These are phyloP conservation scores for Plecotus auritus DNA, from an alignment of 2,113 vertebrate species.

Conservation along the genomic window DNA sequence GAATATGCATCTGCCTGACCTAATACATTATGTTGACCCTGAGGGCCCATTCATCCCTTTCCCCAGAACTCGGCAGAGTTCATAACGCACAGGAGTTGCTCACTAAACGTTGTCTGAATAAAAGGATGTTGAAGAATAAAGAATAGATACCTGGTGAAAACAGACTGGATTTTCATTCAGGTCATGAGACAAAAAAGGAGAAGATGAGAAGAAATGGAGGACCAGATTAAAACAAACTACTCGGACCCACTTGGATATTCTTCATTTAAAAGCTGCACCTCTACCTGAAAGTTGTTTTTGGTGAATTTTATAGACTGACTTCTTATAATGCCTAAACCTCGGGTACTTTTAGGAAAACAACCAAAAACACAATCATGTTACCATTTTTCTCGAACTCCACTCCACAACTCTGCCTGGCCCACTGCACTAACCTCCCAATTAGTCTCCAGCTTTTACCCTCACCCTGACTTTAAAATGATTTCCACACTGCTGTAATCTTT, in stretches of 20 bases:
- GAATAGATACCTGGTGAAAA: not conserved
- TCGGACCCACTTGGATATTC: not conserved
- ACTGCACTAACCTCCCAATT: not conserved
- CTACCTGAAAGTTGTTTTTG: not conserved
- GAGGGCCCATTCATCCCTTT: not conserved
- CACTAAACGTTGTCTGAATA: not conserved
- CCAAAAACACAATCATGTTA: not conserved
- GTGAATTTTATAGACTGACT: not conserved
- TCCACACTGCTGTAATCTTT: not conserved
- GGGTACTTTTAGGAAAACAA: not conserved
- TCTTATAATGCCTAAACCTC: not conserved
- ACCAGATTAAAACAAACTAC: not conserved
- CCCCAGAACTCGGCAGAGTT: not conserved
- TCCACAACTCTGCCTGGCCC: not conserved
- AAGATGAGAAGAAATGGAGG: not conserved
- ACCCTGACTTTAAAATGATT: not conserved
- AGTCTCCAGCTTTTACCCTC: not conserved
- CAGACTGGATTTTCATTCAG: not conserved
- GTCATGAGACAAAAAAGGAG: not conserved
- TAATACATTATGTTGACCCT: not conserved
- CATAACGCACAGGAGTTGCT: not conserved
- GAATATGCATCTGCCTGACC: not conserved
- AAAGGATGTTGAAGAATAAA: slow-evolving; percentile 10
- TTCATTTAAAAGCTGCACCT: not conserved
- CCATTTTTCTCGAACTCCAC: not conserved